Base-by-base conservation (phyloP, 2,113 vertebrate species). In the Calcarius ornatus region DNA sequence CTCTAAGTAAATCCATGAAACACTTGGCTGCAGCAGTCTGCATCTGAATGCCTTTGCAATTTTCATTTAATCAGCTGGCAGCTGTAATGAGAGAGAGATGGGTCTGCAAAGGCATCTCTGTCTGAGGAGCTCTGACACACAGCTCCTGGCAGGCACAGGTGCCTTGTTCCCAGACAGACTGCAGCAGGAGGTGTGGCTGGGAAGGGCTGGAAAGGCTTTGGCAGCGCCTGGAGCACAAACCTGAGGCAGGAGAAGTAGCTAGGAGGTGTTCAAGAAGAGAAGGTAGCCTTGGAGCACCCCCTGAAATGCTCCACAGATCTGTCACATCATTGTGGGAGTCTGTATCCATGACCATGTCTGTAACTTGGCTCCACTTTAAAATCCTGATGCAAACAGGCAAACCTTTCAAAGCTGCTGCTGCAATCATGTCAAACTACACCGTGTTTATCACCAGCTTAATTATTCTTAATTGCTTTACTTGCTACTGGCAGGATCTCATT, bases 381-480 rank as follows among this genome's bases (percentile, higher is more conserved):
- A 71, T 30, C 63, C 40, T 15, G 19, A 72, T 28, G 45, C 22
- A 68, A 82, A 24, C 30, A 73, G 53, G 28, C 37, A 92, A 72
- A 30, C 40, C 45, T 83, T 69, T 35, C 79, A 65, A 92, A 68
- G 37, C n/a, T 82, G 19, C 40, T 73, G 4, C 28, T 73, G 50
- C 30, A 51, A 48, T 16, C 23, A 47, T 54, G 57, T 53, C 64
- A 81, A 63, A 86, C 68, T 70, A 57, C 53, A 71, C 31, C 35
- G 33, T 22, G 33, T 47, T 83, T 53, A 21, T 94, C 65, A 78
- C 51, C 43, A 79, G 12, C 19, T 76, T 81, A 38, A 88, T 89
- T 81, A 50, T 70, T 59, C 43, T 53, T 86, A 90, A 79, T 87
- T 85, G 42, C 24, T 81, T 80, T 70, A n/a, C 17, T 28, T 64